Evolutionary conservation across 2,113 vertebrate genomes (phyloP).

Genomic region (Emberiza fucata): DNA sequence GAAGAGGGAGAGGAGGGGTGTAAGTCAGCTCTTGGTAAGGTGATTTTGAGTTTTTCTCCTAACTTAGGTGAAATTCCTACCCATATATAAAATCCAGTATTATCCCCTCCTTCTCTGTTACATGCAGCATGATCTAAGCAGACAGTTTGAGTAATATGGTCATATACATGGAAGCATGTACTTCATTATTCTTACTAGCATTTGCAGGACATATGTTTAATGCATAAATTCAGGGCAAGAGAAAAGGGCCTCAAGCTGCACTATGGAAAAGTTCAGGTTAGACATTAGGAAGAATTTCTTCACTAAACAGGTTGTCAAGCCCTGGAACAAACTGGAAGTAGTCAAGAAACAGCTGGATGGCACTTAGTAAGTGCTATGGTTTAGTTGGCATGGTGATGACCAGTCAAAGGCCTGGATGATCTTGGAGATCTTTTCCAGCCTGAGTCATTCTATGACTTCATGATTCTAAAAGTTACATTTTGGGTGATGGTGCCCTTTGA

Average conservation of each 20-base stretch:
- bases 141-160: no score
- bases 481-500: fast-evolving
- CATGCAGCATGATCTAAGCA: neutral
- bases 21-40: neutral
- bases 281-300: neutral
- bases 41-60: neutral
- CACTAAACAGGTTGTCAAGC: neutral
- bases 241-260: neutral
- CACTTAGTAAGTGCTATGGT: neutral
- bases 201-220: neutral
- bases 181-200: neutral
- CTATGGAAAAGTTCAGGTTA: neutral
- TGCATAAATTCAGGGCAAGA: neutral
- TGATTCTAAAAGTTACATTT: neutral
- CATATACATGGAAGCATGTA: no score
- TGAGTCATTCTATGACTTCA: neutral
- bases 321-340: neutral
- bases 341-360: neutral
- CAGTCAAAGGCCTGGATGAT: neutral
- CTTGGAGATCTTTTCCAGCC: neutral
- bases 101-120: neutral
- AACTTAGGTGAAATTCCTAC: neutral
- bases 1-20: neutral
- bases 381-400: neutral
- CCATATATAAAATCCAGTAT: neutral